phyloP scores from a whole-genome alignment of 2,888 invertebrate genomes.

The Epirrhoe tristata region DNA sequence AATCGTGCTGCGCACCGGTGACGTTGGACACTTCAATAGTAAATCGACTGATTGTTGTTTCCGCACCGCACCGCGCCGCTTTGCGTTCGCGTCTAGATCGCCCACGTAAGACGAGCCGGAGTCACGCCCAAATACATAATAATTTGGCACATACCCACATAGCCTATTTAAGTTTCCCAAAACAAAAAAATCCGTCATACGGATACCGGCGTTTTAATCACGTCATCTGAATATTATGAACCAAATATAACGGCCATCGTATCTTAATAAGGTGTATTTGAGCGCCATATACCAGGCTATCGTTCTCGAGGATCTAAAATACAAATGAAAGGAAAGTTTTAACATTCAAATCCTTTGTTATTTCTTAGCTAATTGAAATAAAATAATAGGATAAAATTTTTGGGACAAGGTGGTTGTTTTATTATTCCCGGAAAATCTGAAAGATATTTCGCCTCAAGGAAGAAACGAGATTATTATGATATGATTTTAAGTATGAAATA shows the following conservation, averaged over 20 bases:
- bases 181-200: no score
- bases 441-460: not conserved
- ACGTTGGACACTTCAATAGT: no score
- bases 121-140: no score
- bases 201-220: not conserved
- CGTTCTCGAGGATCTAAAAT: slow-evolving; percentile 37
- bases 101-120: no score
- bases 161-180: no score
- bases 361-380: slow-evolving; percentile 34
- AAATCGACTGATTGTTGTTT: no score
- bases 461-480: not conserved
- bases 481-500: not conserved
- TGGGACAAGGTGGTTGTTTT: slow-evolving; percentile 18
- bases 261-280: not conserved
- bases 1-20: no score
- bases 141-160: no score
- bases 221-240: not conserved
- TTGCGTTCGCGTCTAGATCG: no score
- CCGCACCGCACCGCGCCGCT: no score
- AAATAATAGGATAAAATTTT: slow-evolving; percentile 35
- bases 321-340: slow-evolving; percentile 28
- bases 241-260: not conserved
- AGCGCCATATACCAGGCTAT: slow-evolving; percentile 26
- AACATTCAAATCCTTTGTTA: slow-evolving; percentile 37
- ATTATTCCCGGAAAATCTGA: not conserved